A percentile compares a stretch with the other conserved stretches of the same genome.
phyloP scores from a whole-genome alignment of 2,888 invertebrate species.

The Chromoteleia sp. region DNA sequence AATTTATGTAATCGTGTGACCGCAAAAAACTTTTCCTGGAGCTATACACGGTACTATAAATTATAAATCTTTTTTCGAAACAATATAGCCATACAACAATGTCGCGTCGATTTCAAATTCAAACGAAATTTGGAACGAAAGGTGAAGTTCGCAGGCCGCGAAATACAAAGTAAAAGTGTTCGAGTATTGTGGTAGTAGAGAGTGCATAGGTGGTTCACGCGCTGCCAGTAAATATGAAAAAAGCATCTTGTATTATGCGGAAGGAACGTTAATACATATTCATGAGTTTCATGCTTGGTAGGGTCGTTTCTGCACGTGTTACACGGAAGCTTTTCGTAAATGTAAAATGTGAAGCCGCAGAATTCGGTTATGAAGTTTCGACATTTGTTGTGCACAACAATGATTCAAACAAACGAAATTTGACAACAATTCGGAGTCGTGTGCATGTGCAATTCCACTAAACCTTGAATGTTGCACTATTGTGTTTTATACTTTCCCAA shows the following conservation, averaged over 20 bases:
- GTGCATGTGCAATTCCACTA: background rate
- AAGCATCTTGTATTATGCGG: conserved; percentile 70
- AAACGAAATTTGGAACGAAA: conserved; percentile 4
- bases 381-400: conserved; percentile 32
- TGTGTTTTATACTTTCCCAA: too few relatives aligned
- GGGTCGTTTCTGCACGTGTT: conserved; percentile 66
- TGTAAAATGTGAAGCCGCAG: conserved; percentile 71
- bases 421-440: conserved; percentile 41
- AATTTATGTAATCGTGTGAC: background rate
- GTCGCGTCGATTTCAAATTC: conserved; percentile 14
- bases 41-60: background rate
- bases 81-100: too few relatives aligned
- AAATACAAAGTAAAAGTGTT: conserved; percentile 28
- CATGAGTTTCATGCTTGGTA: conserved; percentile 69
- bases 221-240: conserved; percentile 54
- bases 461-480: conserved; percentile 13
- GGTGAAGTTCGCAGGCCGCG: background rate
- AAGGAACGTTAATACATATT: conserved; percentile 74
- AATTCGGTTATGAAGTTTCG: conserved; percentile 43
- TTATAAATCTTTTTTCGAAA: conserved; percentile 14
- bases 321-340: conserved; percentile 71
- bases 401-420: conserved; percentile 50
- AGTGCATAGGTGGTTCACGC: conserved; percentile 39
- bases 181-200: conserved; percentile 24
- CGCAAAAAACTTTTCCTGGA: background rate